phyloP scores from a whole-genome alignment of 2,113 vertebrate species.

The Cisticola juncidis region DNA sequence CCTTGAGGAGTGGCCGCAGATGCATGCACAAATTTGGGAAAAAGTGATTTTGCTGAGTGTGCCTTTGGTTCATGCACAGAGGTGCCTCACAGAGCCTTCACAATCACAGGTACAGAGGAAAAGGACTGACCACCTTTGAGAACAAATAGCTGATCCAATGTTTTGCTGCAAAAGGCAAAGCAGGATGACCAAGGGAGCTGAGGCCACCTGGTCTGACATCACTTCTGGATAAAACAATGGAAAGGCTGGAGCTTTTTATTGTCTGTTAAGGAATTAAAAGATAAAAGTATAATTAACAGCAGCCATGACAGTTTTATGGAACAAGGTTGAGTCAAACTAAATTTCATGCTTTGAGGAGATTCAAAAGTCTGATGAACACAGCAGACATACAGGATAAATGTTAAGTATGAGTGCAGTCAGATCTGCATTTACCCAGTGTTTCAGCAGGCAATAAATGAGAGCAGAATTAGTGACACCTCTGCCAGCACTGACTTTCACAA shows the following conservation, averaged over 20 bases:
- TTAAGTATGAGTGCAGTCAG: background rate
- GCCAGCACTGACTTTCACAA: background rate
- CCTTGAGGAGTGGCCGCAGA: background rate
- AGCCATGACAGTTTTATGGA: background rate
- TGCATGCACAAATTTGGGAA: background rate
- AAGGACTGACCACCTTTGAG: constrained; percentile 2
- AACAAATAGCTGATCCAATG: background rate
- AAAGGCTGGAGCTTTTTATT: background rate
- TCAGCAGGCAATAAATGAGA: background rate
- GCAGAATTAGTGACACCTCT: background rate
- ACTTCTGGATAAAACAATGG: constrained; percentile 9
- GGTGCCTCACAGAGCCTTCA: background rate
- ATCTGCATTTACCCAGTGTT: background rate
- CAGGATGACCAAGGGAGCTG: constrained; percentile 8
- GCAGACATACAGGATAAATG: background rate
- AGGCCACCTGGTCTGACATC: constrained; percentile 28
- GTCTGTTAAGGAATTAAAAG: constrained; percentile 46
- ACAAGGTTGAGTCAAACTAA: fast-evolving
- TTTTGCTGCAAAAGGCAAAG: constrained; percentile 21
- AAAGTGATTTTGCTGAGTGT: background rate
- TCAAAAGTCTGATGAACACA: background rate
- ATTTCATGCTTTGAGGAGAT: background rate
- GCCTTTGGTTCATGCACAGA: background rate
- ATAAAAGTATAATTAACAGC: constrained; percentile 14
- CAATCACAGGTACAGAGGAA: background rate